Conservation (phyloP, 2,113 vertebrate genomes). For the Crotalus horridus region DNA sequence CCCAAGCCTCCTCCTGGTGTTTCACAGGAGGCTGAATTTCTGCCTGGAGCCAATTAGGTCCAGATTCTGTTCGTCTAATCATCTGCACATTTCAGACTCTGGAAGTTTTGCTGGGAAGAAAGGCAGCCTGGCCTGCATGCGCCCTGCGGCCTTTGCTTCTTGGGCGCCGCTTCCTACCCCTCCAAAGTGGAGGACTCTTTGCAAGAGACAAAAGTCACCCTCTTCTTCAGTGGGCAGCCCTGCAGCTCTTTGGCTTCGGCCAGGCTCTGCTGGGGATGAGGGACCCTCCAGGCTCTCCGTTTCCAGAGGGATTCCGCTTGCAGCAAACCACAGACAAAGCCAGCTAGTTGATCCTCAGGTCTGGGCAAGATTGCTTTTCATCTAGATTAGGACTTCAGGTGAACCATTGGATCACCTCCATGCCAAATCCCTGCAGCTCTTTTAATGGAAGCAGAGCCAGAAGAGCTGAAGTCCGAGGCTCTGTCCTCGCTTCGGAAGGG, state of each 20-base stretch:
- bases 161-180: not conserved
- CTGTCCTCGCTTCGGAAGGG: not conserved
- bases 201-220: not conserved
- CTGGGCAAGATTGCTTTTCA: not conserved
- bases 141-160: not conserved
- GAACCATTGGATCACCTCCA: not conserved
- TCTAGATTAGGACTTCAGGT: not conserved
- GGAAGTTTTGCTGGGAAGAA: not conserved
- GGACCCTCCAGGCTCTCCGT: too few species aligned
- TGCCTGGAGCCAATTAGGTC: not conserved
- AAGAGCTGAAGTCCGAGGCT: not conserved
- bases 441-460: not conserved
- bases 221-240: not conserved
- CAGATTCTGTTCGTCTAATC: not conserved
- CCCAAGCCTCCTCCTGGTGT: not conserved
- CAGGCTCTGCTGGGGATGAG: not conserved
- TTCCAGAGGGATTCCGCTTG: not conserved
- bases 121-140: fast-evolving
- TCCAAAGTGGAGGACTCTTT: not conserved
- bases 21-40: not conserved
- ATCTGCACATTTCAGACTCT: not conserved
- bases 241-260: not conserved
- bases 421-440: not conserved
- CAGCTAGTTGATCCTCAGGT: not conserved
- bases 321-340: not conserved